phyloP scores from a whole-genome alignment of 2,113 vertebrate genomes.

The Larimichthys crocea region DNA sequence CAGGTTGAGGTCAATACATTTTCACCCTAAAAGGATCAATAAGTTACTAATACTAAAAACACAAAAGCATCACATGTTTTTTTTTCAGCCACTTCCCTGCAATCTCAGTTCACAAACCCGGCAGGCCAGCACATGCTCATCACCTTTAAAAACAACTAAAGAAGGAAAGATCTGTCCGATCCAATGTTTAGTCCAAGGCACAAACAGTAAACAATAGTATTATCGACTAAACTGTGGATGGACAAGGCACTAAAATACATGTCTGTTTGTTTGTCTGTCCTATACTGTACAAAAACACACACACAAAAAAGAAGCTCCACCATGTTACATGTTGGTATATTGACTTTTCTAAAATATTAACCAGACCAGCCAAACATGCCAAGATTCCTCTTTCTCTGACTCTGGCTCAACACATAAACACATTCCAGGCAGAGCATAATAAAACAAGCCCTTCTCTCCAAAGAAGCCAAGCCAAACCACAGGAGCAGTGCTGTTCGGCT shows the following conservation, averaged over 20 bases:
- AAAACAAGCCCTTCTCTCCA: slow-evolving; percentile 11
- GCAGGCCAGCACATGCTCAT: background rate
- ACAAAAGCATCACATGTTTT: slow-evolving; percentile 6
- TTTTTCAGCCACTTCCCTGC: slow-evolving; percentile 3
- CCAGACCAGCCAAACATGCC: background rate
- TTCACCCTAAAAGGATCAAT: slow-evolving; percentile 53
- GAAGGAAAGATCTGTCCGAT: background rate
- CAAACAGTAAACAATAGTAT: background rate
- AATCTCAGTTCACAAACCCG: background rate
- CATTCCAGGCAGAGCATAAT: slow-evolving; percentile 24
- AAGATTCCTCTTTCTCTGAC: background rate
- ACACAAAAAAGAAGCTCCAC: background rate
- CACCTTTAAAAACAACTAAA: background rate
- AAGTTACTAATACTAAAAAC: slow-evolving; percentile 28
- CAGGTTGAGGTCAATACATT: slow-evolving; percentile 48
- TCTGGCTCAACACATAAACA: slow-evolving; percentile 16
- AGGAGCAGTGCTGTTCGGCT: slow-evolving; percentile 36
- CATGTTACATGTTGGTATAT: background rate
- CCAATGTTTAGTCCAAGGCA: slow-evolving; percentile 4
- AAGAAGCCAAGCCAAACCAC: slow-evolving; percentile 33
- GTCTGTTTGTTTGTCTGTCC: background rate
- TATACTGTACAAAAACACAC: background rate
- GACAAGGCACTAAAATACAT: slow-evolving; percentile 6
- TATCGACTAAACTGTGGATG: slow-evolving; percentile 16
- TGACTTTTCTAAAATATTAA: slow-evolving; percentile 14